Conservation (phyloP, 2,888 invertebrate species). For the Mylabris sibirica region DNA sequence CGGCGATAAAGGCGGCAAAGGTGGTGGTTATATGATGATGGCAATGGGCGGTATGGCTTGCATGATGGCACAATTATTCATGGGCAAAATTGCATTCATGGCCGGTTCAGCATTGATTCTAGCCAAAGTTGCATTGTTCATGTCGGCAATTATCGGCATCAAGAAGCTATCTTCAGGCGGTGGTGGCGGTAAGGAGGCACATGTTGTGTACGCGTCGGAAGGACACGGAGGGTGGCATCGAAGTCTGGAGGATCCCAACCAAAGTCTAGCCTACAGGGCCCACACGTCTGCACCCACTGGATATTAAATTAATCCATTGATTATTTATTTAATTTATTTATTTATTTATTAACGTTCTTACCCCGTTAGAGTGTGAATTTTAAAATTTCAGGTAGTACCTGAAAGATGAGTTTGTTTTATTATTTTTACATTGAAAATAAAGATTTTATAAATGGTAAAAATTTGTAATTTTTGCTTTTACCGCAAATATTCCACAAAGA, state of each 20-base stretch:
- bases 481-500: not conserved
- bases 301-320: conserved; percentile 16
- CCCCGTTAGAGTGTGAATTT: not conserved
- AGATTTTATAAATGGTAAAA: not conserved
- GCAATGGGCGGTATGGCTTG: conserved; percentile 69
- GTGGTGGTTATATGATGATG: conserved; percentile 63
- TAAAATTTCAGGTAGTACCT: not conserved
- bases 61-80: conserved; percentile 71
- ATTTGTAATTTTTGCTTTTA: not conserved
- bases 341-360: not conserved
- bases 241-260: conserved; percentile 42
- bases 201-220: conserved; percentile 65
- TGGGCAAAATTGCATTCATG: conserved; percentile 73
- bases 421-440: not conserved
- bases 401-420: not conserved
- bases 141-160: conserved; percentile 69
- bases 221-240: conserved; percentile 62
- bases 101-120: conserved; percentile 73
- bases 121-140: conserved; percentile 70
- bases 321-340: not conserved
- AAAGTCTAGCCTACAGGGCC: conserved; percentile 44
- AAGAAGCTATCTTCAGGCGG: conserved; percentile 67
- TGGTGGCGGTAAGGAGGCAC: conserved; percentile 62
- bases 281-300: conserved; percentile 30
- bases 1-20: conserved; percentile 49